Evolutionary conservation across 2,888 invertebrate genomes (phyloP), one percentile per base, ranked within the genome.

Genomic region (Oxycera nigricornis): DNA sequence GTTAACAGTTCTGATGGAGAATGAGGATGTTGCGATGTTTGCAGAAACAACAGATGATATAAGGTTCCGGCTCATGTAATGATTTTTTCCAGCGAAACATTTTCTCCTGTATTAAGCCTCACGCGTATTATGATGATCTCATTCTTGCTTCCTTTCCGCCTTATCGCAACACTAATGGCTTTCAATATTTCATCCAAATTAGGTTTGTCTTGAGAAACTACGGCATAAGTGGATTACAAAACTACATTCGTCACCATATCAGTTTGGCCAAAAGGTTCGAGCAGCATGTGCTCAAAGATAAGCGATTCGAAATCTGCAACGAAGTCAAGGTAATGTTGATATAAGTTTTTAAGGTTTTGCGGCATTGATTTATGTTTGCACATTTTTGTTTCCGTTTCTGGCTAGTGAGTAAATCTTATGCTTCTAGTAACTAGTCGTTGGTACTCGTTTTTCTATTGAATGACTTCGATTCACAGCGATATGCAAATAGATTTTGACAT

Each of bases 221-320:
- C 82, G 98, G 98, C 22, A 93, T 98, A 79, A 92, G 93, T 75
- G 98, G 98, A 0, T 87, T 99, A 62, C 97, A 96, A 84, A 90
- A 91, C 74, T 98, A 98, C 82, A 95, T 99, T 77, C 89, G 98
- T 77, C 92, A 94, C 83, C 98, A 98, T 83, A 92, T 95, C 80
- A 89, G 91, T 79, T 88, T 98, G 78, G 97, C 98, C 14, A 96
- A 97, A 85, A 89, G 91, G 78, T 97, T 98, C 83, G 96, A 96
- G 83, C 87, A 88, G 65, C 88, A 91, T 59, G 94, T 97, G 17
- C 88, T 88, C 79, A 90, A 90, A 80, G 97, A 98, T 85, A 87
- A 89, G 73, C 88, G 96, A 78, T 98, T 97, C 84, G 94, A 96
- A 87, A 90, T 98, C 68, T 92, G 94, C 86, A 97, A 97, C 83